Base-by-base conservation (phyloP, 2,888 invertebrate species). In the Spialia ferax region DNA sequence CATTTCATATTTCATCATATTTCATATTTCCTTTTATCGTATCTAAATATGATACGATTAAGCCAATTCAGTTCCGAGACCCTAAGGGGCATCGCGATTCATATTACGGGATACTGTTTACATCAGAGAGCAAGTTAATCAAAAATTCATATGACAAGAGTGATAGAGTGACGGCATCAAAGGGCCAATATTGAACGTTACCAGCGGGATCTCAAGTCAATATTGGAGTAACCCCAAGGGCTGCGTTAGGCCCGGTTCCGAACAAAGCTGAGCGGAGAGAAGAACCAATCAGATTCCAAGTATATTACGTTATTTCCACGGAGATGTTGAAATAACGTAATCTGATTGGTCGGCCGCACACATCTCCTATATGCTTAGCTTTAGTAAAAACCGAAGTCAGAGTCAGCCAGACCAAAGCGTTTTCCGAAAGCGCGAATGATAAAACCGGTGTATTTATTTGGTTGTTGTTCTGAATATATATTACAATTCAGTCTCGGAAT, bases 141-240 rank as follows among this genome's bases (percentile, higher is more conserved):
- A 48, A 48, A 48, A 48, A 48, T 48, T 48, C 48, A 48, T 20
- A 38, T 5, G n/a, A 38, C n/a, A 20, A 48, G 20, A 48, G 48
- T 48, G 48, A 48, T 48, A 20, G 48, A 48, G 48, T 48, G 48
- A 48, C 20, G 48, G 8, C 48, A 48, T 48, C 48, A 48, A 48
- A 48, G 18, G 20, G 20, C 20, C 48, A 20, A 38, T 48, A 13
- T 45, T 45, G 45, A 5, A 18, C 45, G 18, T 45, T 45, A 38
- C 38, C 4, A 38, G 38, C 7, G 18, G 45, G 18, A 45, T 45
- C 45, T 45, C 45, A 8, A 45, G 45, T 45, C 45, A 45, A 45
- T 45, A 45, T 45, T 45, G 45, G 18, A 18, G 45, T 45, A 45
- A 45, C 45, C 45, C 42, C 45, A 45, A 7, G 45, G 45, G 45